Evolutionary conservation across 2,797 vertebrate species (phyloP).

Genomic region (Notolabrus celidotus): DNA sequence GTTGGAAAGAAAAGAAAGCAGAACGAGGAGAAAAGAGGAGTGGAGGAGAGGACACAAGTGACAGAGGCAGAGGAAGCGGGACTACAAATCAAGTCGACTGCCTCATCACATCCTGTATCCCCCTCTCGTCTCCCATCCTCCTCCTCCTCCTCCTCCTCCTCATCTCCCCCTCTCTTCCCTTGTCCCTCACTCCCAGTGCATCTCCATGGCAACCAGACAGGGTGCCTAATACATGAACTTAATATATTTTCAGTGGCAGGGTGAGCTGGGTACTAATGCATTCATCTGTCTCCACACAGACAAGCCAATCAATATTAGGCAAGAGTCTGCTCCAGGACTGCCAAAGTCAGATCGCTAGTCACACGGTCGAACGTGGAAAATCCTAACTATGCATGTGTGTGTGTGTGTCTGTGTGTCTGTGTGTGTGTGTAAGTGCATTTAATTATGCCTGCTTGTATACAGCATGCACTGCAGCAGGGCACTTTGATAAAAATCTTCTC

Average conservation of each 20-base stretch:
- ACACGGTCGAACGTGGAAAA: slow-evolving; percentile 57
- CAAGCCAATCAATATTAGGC: slow-evolving; percentile 86
- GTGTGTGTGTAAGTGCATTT: slow-evolving; percentile 13
- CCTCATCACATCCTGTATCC: slow-evolving; percentile 81
- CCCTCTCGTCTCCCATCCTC: slow-evolving; percentile 69
- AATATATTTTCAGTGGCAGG: slow-evolving; percentile 89
- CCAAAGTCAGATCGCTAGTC: slow-evolving; percentile 71
- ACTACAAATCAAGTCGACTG: slow-evolving; percentile 84
- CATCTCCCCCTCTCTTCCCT: slow-evolving; percentile 48
- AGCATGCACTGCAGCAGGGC: slow-evolving; percentile 26
- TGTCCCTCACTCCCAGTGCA: slow-evolving; percentile 78
- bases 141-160: slow-evolving; percentile 54
- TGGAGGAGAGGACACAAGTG: slow-evolving; percentile 61
- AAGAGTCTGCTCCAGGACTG: slow-evolving; percentile 78
- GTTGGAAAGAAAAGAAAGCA: slow-evolving; percentile 24
- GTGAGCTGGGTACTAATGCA: slow-evolving; percentile 86
- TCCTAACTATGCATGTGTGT: slow-evolving; percentile 53
- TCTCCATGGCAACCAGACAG: slow-evolving; percentile 89
- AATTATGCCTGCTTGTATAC: slow-evolving; percentile 18
- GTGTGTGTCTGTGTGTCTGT: slow-evolving; percentile 7
- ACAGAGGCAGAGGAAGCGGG: slow-evolving; percentile 69
- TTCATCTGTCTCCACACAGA: slow-evolving; percentile 88
- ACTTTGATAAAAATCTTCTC: slow-evolving; percentile 39
- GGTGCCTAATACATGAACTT: slow-evolving; percentile 89
- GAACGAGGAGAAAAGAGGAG: slow-evolving; percentile 4